A percentile compares a stretch with the other conserved stretches of the same genome.
Conservation (phyloP, 2,797 vertebrate species). For the Streptopelia turtur region DNA sequence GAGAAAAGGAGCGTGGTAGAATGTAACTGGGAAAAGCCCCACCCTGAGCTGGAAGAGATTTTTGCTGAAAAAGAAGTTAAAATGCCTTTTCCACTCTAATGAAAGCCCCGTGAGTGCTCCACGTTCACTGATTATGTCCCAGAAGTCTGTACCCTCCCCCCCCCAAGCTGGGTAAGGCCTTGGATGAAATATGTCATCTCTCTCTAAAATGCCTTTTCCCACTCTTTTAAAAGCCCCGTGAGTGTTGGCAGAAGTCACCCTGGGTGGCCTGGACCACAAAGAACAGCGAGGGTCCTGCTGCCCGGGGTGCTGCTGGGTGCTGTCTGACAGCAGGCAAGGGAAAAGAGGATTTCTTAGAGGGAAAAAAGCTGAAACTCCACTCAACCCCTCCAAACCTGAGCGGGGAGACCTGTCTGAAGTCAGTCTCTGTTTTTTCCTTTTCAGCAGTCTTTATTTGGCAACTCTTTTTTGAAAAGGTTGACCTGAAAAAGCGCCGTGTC, state of each 20-base stretch:
- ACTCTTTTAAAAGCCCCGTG: neutral
- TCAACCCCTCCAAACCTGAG: neutral
- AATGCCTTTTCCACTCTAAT: neutral
- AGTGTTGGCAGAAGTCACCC: neutral
- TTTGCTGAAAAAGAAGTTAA: neutral
- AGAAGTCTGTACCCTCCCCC: neutral
- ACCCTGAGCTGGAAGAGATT: neutral
- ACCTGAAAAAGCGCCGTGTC: neutral
- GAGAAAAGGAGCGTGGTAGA: neutral
- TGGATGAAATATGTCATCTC: neutral
- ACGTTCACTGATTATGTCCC: neutral
- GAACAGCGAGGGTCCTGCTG: neutral
- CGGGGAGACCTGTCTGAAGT: neutral
- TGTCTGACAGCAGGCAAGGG: neutral
- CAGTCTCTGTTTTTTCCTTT: neutral
- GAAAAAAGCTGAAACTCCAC: neutral
- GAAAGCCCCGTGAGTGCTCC: neutral
- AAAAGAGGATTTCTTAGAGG: neutral
- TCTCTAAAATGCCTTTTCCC: neutral
- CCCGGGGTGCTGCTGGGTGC: neutral
- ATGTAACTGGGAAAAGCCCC: neutral
- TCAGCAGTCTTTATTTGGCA: neutral
- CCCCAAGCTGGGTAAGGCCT: rapidly evolving
- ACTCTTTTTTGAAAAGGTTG: neutral
- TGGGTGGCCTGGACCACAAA: rapidly evolving